Evolutionary conservation across 2,113 vertebrate species (phyloP).

Genomic region (Cyphomyrus plagiostoma): DNA sequence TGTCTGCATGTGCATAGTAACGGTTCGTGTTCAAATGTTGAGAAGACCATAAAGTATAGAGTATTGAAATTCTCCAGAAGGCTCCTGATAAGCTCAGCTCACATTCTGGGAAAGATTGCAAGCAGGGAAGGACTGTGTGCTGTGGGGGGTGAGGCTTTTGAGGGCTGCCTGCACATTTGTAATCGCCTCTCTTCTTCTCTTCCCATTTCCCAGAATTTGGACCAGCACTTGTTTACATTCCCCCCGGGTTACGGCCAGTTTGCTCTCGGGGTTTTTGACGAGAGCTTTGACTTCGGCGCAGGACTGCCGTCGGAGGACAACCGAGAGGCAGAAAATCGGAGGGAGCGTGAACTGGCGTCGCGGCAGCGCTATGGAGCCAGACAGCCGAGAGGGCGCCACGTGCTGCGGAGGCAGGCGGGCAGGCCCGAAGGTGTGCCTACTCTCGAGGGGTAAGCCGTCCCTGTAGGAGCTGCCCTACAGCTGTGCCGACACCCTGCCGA

Average conservation of each 20-base stretch:
- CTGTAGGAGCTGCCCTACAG: not conserved
- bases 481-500: not conserved
- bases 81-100: not conserved
- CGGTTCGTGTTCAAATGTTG: not conserved
- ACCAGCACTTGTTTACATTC: slow-evolving; percentile 80
- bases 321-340: slow-evolving; percentile 74
- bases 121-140: not conserved
- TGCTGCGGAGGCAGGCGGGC: slow-evolving; percentile 71
- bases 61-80: not conserved
- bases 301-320: slow-evolving; percentile 67
- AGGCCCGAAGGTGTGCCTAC: slow-evolving; percentile 87
- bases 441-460: slow-evolving; percentile 76
- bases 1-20: not conserved
- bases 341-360: slow-evolving; percentile 80
- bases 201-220: slow-evolving; percentile 61
- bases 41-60: not conserved
- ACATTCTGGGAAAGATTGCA: not conserved
- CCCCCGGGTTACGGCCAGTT: slow-evolving; percentile 84
- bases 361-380: slow-evolving; percentile 79
- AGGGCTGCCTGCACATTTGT: not conserved
- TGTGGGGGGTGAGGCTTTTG: not conserved
- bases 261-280: slow-evolving; percentile 83
- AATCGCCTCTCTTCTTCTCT: slow-evolving; percentile 4
- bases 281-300: slow-evolving; percentile 77
- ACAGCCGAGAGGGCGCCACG: slow-evolving; percentile 79